Base-by-base conservation (phyloP, 2,888 invertebrate species). In the Thymelicus acteon region DNA sequence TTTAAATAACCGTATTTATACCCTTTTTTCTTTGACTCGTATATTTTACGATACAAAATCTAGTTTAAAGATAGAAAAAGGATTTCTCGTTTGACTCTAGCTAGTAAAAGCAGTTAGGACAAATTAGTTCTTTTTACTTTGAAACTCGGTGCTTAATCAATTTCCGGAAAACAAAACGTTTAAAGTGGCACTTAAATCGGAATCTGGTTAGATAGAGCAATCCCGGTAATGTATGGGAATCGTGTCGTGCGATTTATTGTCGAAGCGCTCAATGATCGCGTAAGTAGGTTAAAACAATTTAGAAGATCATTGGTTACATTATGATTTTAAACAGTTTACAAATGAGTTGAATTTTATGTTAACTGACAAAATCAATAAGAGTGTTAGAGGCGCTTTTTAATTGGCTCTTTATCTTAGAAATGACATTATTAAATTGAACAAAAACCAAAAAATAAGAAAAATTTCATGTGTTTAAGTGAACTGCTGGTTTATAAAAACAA, bases 171-270 rank as follows among this genome's bases (percentile, higher is more conserved):
- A 86, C 80, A 84, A 85, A 86, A 86, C 87, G 87, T 86, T 89
- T 86, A 84, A 87, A 88, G 65, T 82, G 84, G 82, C 81, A 82
- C 83, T 85, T 88, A 85, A 88, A 88, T 86, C 85, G 85, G 87
- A 84, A 86, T 86, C 86, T 87, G 88, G 89, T 89, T 88, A 89
- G 90, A 89, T 89, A 87, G 86, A 81, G 82, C 86, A 82, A 86
- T 88, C 85, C 84, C 82, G 81, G 88, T 87, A 85, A 89, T 84
- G 81, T 88, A 89, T 84, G 84, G 84, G 83, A 82, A 78, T 80
- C 79, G 79, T 78, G 81, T 77, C 82, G 80, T 80, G 80, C 83
- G 83, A 90, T 89, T 90, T 90, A 89, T 89, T 81, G 84, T 49
- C 70, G 70, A 24, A 37, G 60, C 81, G 81, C 77, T 80, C 77